phyloP scores from a whole-genome alignment of 2,797 vertebrate species.

The Myripristis jacobus region DNA sequence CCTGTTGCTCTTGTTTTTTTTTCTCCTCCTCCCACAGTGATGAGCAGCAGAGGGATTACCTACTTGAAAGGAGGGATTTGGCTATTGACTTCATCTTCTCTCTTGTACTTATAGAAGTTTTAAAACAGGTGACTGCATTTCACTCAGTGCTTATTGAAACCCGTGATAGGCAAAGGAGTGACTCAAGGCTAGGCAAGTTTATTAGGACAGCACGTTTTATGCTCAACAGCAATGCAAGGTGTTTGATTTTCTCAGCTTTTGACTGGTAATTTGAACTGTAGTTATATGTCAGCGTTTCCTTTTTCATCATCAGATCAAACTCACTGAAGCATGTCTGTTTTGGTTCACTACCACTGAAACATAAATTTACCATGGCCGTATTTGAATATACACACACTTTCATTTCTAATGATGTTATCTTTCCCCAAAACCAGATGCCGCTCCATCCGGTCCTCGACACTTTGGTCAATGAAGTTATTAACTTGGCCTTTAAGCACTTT shows the following conservation, averaged over 20 bases:
- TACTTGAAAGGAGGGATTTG: slow-evolving; percentile 97
- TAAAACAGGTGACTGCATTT: slow-evolving; percentile 91
- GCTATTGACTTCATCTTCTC: slow-evolving; percentile 99
- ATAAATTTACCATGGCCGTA: not conserved
- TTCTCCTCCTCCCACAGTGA: slow-evolving; percentile 82
- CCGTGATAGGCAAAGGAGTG: not conserved
- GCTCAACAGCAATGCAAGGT: too few relatives aligned
- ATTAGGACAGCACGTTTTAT: too few relatives aligned
- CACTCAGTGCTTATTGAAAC: not conserved
- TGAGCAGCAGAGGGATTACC: slow-evolving; percentile 96
- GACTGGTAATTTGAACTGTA: not conserved
- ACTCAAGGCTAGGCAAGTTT: not conserved
- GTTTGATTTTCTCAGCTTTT: too few relatives aligned
- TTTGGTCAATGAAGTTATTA: slow-evolving; percentile 96
- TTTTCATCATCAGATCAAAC: not conserved
- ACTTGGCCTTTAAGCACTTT: slow-evolving; percentile 99
- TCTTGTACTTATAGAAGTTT: slow-evolving; percentile 97
- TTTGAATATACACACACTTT: not conserved
- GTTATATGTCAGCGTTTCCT: not conserved
- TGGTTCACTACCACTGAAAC: not conserved
- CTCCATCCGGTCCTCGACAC: slow-evolving; percentile 95
- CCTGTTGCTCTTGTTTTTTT: slow-evolving; percentile 28
- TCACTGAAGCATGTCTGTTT: too few relatives aligned
- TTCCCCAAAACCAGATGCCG: slow-evolving; percentile 88
- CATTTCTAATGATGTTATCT: slow-evolving; percentile 29